phyloP scores from a whole-genome alignment of 2,888 invertebrate genomes.

The Cheiracanthium punctorium region DNA sequence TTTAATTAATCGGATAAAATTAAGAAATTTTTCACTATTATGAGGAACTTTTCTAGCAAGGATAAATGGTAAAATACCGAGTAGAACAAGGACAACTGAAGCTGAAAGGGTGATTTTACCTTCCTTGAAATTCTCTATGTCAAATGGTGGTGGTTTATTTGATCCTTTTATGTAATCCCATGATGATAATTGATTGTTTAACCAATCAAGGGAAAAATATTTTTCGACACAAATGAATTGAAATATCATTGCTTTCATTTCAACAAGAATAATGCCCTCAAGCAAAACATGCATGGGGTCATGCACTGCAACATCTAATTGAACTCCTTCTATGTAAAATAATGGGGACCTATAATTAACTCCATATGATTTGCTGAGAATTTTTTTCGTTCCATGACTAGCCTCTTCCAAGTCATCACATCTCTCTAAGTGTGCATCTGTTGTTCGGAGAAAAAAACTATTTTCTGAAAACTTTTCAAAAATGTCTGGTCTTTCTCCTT shows the following conservation, averaged over 20 bases:
- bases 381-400: not conserved
- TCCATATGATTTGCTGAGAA: slow-evolving; percentile 5
- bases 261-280: slow-evolving; percentile 16
- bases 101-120: slow-evolving; percentile 1
- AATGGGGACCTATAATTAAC: slow-evolving; percentile 3
- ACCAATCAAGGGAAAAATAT: slow-evolving; percentile 4
- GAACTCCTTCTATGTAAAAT: not conserved
- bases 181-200: not conserved
- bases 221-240: slow-evolving; percentile 11
- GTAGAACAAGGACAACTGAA: not conserved
- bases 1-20: slow-evolving; percentile 24
- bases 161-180: not conserved
- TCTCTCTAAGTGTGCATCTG: slow-evolving; percentile 8
- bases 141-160: slow-evolving; percentile 25
- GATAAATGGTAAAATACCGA: slow-evolving; percentile 16
- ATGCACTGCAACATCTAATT: not conserved
- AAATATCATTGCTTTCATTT: slow-evolving; percentile 21
- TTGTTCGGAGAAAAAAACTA: not conserved
- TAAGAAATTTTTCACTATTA: slow-evolving; percentile 10
- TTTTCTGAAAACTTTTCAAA: slow-evolving; percentile 1
- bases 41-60: slow-evolving; percentile 8
- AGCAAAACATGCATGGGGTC: slow-evolving; percentile 26
- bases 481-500: slow-evolving; percentile 9
- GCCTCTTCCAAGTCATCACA: not conserved
- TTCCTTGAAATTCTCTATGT: not conserved